These are phyloP conservation scores for Sicus ferrugineus DNA, from an alignment of 2,888 invertebrate species.

Conservation along the genomic window DNA sequence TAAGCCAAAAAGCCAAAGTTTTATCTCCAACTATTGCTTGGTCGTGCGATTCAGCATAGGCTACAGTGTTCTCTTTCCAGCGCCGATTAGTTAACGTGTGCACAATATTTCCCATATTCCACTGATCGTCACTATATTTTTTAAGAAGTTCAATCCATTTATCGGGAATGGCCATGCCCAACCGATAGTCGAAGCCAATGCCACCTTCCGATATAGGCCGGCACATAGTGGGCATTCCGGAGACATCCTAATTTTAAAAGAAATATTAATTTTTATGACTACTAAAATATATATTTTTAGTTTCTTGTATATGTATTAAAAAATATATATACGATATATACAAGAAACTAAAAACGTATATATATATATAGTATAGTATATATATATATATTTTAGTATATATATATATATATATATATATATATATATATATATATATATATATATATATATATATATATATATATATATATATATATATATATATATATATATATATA, in stretches of 20 bases:
- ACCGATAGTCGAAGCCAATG: conserved; percentile 95
- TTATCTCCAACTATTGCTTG: conserved; percentile 99
- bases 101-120: conserved; percentile 90
- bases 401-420: too few relatives aligned
- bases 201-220: conserved; percentile 94
- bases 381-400: too few relatives aligned
- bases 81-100: conserved; percentile 93
- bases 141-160: conserved; percentile 96
- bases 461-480: too few relatives aligned
- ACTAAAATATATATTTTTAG: too few relatives aligned
- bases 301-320: too few relatives aligned
- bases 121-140: conserved; percentile 86
- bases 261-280: too few relatives aligned
- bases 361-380: too few relatives aligned
- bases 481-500: too few relatives aligned
- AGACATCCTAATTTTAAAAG: conserved; percentile 73
- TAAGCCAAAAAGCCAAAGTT: conserved; percentile 98
- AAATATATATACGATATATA: too few relatives aligned
- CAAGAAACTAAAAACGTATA: too few relatives aligned
- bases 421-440: too few relatives aligned
- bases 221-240: conserved; percentile 97
- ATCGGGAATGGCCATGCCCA: conserved; percentile 99
- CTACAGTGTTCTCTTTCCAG: conserved; percentile 96
- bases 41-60: conserved; percentile 98
- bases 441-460: too few relatives aligned